Percentiles rank a stretch among this genome's conserved stretches.
These are phyloP conservation scores for Neoarius graeffei DNA, from an alignment of 2,113 vertebrate genomes.

Conservation along the genomic window DNA sequence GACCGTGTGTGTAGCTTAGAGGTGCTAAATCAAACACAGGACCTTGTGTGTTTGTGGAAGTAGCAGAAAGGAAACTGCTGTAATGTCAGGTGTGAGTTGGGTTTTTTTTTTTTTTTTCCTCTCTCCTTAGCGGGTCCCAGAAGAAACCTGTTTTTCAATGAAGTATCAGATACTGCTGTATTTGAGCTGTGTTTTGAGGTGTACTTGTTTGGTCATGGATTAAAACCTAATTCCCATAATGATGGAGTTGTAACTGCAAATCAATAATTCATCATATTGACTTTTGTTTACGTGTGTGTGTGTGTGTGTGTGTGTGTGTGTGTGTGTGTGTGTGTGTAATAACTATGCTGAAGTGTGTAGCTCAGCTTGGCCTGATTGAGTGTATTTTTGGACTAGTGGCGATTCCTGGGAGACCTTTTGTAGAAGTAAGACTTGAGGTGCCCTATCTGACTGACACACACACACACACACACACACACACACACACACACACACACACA, in stretches of 20 bases:
- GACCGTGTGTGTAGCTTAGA: background rate
- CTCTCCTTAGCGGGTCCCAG: background rate
- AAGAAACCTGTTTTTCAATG: background rate
- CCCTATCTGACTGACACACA: slow-evolving; percentile 43
- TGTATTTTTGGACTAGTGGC: slow-evolving; percentile 55
- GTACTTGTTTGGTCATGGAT: background rate
- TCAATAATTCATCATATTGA: background rate
- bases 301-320: background rate
- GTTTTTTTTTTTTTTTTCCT: background rate
- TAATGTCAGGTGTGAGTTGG: background rate
- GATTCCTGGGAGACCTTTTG: slow-evolving; percentile 53
- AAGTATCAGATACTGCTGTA: too few relatives aligned
- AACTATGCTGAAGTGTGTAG: background rate
- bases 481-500: slow-evolving; percentile 35
- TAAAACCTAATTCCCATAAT: background rate
- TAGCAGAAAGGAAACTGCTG: background rate
- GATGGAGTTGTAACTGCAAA: background rate
- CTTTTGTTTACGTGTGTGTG: background rate
- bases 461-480: slow-evolving; percentile 32
- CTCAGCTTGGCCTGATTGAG: slow-evolving; percentile 41
- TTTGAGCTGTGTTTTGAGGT: background rate
- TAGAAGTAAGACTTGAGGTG: slow-evolving; percentile 49
- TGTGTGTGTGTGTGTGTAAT: background rate
- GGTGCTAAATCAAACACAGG: slow-evolving; percentile 17
- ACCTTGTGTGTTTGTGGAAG: background rate